Evolutionary conservation across 1,140 invertebrate species (phyloP).

Genomic region (Drosophila baimaii): DNA sequence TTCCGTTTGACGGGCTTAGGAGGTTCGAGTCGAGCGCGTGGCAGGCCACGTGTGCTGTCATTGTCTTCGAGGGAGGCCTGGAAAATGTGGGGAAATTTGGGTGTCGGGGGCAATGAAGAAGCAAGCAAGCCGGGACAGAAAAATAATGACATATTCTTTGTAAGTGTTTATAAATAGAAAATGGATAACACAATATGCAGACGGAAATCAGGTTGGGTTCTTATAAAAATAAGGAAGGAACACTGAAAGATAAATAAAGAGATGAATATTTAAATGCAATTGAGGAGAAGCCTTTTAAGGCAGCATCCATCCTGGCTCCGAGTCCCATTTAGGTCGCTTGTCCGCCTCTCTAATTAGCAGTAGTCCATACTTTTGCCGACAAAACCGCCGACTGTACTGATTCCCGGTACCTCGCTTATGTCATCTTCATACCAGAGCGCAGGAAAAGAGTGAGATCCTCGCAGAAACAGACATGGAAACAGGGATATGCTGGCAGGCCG

Average conservation of each 20-base stretch:
- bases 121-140: not conserved
- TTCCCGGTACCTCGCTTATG: conserved; percentile 15
- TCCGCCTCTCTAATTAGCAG: conserved; percentile 25
- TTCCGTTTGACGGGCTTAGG: conserved; percentile 1
- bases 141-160: not conserved
- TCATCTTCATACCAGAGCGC: not conserved
- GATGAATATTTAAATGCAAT: too few species aligned
- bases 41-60: conserved; percentile 59
- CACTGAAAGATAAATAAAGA: too few species aligned
- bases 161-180: not conserved
- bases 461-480: not conserved
- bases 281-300: not conserved
- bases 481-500: not conserved
- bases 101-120: not conserved
- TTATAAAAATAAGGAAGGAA: too few species aligned
- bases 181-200: not conserved
- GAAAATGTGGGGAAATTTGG: not conserved
- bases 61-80: conserved; percentile 17
- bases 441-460: not conserved
- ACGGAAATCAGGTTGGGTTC: not conserved
- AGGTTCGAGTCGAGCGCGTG: conserved; percentile 37
- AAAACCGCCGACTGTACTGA: conserved; percentile 23
- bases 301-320: not conserved
- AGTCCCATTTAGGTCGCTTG: conserved; percentile 46
- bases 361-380: conserved; percentile 19